Base-by-base conservation (phyloP, 2,797 vertebrate genomes). In the Enteromius trimaculatus region DNA sequence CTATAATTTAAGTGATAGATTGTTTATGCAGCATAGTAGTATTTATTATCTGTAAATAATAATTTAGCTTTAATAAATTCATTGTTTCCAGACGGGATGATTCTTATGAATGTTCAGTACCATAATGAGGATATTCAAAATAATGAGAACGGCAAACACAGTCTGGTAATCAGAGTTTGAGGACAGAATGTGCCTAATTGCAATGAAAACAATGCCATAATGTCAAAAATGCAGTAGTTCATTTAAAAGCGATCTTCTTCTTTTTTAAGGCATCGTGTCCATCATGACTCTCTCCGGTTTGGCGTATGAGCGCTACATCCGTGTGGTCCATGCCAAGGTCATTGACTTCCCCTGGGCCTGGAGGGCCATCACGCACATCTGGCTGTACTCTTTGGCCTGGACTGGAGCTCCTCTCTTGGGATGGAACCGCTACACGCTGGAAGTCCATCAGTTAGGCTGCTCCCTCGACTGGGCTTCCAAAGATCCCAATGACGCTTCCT, bases 381-480 rank as follows among this genome's bases (percentile, higher is more conserved):
- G 97, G 97, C 91, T 99, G 6, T 98, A 97, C 90, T 98, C 97
- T 0, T 89, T 97, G 89, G 96, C 92, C 31, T 98, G 97, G 98
- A 96, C 96, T 0, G 96, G 95, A 79, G 96, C 96, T 0, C 97
- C 97, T 75, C 93, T 99, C 65, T 90, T 99, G 77, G 98, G 97
- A 11, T 99, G 97, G 96, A 98, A 98, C 92, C 96, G 95, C 88
- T 98, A 98, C 88, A 96, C 94, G 0, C 89, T 98, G 90, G 97
- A 98, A 90, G 92, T 95, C 80, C 98, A 98, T 78, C 95, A 90
- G 81, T 92, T 97, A 80, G 96, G 96, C 89, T 99, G 97, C 83
- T 95, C 97, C 1, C 90, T 97, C 85, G 96, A 98, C 92, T 98
- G 97, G 96, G 91, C 93, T 1, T 96, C 97, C 1, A 97, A 95